phyloP scores from a whole-genome alignment of 2,797 vertebrate species.

The Clarias platycephalus region DNA sequence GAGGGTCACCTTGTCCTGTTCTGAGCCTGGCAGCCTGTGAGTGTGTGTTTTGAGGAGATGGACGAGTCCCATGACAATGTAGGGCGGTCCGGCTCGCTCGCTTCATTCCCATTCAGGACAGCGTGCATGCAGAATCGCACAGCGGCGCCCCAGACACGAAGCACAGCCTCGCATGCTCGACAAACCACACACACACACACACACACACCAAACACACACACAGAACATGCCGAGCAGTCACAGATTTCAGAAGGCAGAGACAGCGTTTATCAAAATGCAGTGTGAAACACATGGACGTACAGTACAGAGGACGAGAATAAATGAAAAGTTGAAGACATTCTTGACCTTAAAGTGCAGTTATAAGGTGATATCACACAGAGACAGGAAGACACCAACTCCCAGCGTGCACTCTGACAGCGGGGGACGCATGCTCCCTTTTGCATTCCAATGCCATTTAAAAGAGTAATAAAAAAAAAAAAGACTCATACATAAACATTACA shows the following conservation, averaged over 20 bases:
- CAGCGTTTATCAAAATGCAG: slow-evolving; percentile 25
- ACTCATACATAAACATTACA: slow-evolving; percentile 36
- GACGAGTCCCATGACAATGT: slow-evolving; percentile 49
- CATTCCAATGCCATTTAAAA: slow-evolving; percentile 80
- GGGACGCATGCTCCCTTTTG: slow-evolving; percentile 72
- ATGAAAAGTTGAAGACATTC: background rate
- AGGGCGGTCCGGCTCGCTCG: slow-evolving; percentile 48
- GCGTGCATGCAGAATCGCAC: slow-evolving; percentile 63
- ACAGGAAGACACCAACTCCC: slow-evolving; percentile 45
- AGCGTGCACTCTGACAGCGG: slow-evolving; percentile 61
- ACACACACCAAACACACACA: slow-evolving; percentile 33
- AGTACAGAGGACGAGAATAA: slow-evolving; percentile 11
- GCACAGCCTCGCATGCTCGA: slow-evolving; percentile 48
- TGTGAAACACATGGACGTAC: background rate
- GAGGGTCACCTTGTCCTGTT: slow-evolving; percentile 50
- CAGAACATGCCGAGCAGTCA: slow-evolving; percentile 43
- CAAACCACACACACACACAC: slow-evolving; percentile 24
- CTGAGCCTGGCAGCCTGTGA: slow-evolving; percentile 40
- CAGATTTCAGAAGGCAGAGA: slow-evolving; percentile 31
- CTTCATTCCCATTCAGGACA: slow-evolving; percentile 52
- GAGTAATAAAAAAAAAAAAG: slow-evolving; percentile 43
- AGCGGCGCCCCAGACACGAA: slow-evolving; percentile 23
- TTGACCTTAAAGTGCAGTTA: slow-evolving; percentile 25
- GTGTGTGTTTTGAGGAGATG: slow-evolving; percentile 31
- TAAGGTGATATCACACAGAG: slow-evolving; percentile 58